A percentile compares a stretch with the other conserved stretches of the same genome.
Evolutionary conservation across 1,140 invertebrate species (phyloP).

Genomic region (Camponotus pennsylvanicus): DNA sequence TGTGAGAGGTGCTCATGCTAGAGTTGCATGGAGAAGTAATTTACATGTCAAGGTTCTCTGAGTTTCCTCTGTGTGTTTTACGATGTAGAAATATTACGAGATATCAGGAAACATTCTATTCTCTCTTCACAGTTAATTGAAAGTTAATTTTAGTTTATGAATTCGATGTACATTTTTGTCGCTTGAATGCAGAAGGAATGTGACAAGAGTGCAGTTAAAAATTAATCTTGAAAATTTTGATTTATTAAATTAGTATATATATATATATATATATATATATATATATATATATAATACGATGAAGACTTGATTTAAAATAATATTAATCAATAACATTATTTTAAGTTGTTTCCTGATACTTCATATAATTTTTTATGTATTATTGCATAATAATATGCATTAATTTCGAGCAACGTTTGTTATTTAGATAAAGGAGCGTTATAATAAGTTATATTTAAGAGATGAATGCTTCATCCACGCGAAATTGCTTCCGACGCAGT

Average conservation of each 20-base stretch:
- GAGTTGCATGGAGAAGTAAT: not conserved
- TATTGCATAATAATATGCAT: not conserved
- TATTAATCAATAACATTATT: conserved; percentile 5
- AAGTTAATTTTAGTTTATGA: conserved; percentile 21
- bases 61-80: conserved; percentile 21
- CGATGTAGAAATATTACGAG: conserved; percentile 27
- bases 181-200: not conserved
- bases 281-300: not conserved
- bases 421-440: not conserved
- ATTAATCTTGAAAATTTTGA: not conserved
- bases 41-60: conserved; percentile 4
- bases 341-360: not conserved
- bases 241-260: not conserved
- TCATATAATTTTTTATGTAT: not conserved
- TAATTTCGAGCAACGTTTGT: not conserved
- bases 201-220: not conserved
- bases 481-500: conserved; percentile 17
- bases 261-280: not conserved
- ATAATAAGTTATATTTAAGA: not conserved
- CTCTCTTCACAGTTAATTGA: not conserved
- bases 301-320: not conserved
- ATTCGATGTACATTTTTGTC: conserved; percentile 14
- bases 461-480: not conserved
- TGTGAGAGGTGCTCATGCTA: conserved; percentile 22
- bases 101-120: conserved; percentile 16